Percentiles rank a stretch among this genome's conserved stretches.
Conservation (phyloP, 2,888 invertebrate species). For the Amphiduros pacificus region DNA sequence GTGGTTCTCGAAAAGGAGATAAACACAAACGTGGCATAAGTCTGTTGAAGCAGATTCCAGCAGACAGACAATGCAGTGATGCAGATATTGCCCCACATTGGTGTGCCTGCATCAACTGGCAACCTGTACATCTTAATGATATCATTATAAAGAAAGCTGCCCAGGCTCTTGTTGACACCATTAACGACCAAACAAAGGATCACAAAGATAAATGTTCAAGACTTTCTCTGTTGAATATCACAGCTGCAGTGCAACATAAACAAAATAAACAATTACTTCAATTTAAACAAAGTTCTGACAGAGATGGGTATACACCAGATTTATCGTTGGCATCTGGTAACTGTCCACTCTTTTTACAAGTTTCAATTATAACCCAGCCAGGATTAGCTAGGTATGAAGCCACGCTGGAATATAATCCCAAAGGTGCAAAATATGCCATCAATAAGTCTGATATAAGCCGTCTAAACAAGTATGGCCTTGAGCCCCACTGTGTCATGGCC, state of each 20-base stretch:
- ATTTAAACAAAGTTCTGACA: constrained; percentile 75
- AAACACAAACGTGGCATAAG: constrained; percentile 46
- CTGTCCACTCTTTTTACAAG: constrained; percentile 72
- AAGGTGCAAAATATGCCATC: not conserved
- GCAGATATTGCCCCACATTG: constrained; percentile 93
- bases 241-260: constrained; percentile 19
- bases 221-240: constrained; percentile 16
- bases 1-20: constrained; percentile 25
- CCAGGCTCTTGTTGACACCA: constrained; percentile 8
- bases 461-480: constrained; percentile 80
- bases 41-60: constrained; percentile 62
- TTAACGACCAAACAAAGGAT: constrained; percentile 22
- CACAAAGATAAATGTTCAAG: constrained; percentile 13
- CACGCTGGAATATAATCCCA: constrained; percentile 64
- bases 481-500: constrained; percentile 77
- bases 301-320: constrained; percentile 83
- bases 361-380: constrained; percentile 75
- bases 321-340: constrained; percentile 69
- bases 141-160: constrained; percentile 59
- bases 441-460: constrained; percentile 60
- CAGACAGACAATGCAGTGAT: constrained; percentile 77
- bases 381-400: constrained; percentile 82
- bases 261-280: constrained; percentile 64
- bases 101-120: constrained; percentile 93
- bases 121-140: constrained; percentile 65